Evolutionary conservation across 1,140 invertebrate genomes (phyloP).

Genomic region (Drosophila mayri): DNA sequence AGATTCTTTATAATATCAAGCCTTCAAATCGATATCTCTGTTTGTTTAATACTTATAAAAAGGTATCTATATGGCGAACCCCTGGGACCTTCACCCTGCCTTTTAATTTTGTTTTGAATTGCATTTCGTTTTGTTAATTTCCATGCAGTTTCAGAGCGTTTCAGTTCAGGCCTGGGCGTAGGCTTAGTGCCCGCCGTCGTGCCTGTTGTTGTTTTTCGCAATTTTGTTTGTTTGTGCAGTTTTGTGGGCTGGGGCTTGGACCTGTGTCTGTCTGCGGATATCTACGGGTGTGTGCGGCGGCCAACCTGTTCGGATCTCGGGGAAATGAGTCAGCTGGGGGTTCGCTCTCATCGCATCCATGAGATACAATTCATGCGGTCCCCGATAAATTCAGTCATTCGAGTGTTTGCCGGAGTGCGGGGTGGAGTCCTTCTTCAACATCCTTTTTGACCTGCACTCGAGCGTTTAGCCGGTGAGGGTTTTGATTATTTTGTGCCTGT

Average conservation of each 20-base stretch:
- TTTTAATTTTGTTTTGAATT: conserved; percentile 26
- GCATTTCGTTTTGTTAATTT: conserved; percentile 51
- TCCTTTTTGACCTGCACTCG: conserved; percentile 48
- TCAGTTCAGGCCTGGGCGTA: conserved; percentile 39
- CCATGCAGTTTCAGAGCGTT: conserved; percentile 48
- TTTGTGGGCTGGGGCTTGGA: conserved; percentile 38
- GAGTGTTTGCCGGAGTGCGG: conserved; percentile 29
- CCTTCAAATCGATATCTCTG: not conserved
- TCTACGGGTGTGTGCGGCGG: conserved; percentile 27
- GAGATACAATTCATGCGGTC: conserved; percentile 42
- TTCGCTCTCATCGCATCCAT: conserved; percentile 37
- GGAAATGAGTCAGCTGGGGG: conserved; percentile 49
- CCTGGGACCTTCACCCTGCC: not conserved
- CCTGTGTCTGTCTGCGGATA: conserved; percentile 15
- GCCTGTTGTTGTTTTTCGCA: conserved; percentile 42
- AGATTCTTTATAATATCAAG: not conserved
- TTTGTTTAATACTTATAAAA: not conserved
- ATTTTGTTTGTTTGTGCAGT: conserved; percentile 53
- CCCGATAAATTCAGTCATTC: not conserved
- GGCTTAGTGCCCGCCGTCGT: conserved; percentile 3
- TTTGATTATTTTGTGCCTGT: conserved; percentile 43
- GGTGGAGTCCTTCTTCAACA: conserved; percentile 15
- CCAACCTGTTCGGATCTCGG: conserved; percentile 46
- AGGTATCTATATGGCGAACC: conserved; percentile 29
- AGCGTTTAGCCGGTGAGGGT: conserved; percentile 40